Base-by-base conservation (phyloP, 2,797 vertebrate genomes). In the Cuculus canorus region DNA sequence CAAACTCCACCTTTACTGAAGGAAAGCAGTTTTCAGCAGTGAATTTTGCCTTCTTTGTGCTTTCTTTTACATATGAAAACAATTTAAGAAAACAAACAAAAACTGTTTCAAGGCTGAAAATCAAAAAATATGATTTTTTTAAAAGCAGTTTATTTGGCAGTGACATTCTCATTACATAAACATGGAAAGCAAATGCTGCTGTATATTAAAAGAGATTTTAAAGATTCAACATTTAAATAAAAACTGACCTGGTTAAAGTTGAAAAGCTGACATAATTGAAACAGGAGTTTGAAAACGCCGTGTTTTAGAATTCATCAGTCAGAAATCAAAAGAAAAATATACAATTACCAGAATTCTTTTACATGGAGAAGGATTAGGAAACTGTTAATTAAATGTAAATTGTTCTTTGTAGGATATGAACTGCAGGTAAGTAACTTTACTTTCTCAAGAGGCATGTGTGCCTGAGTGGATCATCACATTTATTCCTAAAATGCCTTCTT, bases 21-120 rank as follows among this genome's bases (percentile, higher is more conserved):
- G 27, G 39, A 71, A 87, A 88, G 11, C 5, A 41, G 7, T 39
- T 87, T 83, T 78, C 65, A 91, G 35, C 35, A 76, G 17, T 33
- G 27, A 60, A 41, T 52, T 85, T 91, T 92, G 16, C 37, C 47
- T 47, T 30, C 33, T 64, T 79, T 30, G 65, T 61, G 22, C 24
- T 52, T 88, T 35, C 28, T 70, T 91, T 80, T 81, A 92, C 54
- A 45, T 69, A 81, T 4, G 35, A 71, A 95, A 93, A 91, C 50
- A 78, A n/a, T 86, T 91, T 77, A 69, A 59, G 54, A 81, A 87
- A 91, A 85, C 52, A 91, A 95, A 69, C 0, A 0, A 86, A 93
- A 95, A 69, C 33, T 90, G 63, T 88, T 89, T 90, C 87, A 93
- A 72, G 61, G 85, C 59, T 92, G 14, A 90, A 91, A 93, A 86